A percentile compares a stretch with the other conserved stretches of the same genome.
These are phyloP conservation scores for Dendronephthya gigantea DNA, from an alignment of 64 coral and sea anemone genomes.

Conservation along the genomic window DNA sequence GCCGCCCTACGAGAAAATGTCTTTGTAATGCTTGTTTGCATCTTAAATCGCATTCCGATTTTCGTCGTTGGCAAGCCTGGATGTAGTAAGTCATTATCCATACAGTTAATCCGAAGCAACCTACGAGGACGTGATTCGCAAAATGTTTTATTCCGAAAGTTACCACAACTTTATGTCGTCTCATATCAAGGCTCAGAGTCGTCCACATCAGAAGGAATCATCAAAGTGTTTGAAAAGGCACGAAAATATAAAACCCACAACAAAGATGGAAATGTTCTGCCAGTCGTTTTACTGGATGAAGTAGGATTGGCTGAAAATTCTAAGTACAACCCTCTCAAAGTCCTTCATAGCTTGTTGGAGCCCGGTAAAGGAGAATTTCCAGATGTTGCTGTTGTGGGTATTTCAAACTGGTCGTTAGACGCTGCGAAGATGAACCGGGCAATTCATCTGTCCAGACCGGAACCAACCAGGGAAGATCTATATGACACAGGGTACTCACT, in stretches of 20 bases:
- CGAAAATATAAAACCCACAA: conserved; percentile 40
- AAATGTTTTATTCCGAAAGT: conserved; percentile 35
- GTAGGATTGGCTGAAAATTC: conserved; percentile 61
- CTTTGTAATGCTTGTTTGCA: conserved; percentile 61
- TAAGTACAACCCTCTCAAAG: conserved; percentile 56
- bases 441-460: conserved; percentile 52
- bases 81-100: conserved; percentile 59
- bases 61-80: conserved; percentile 67
- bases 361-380: conserved; percentile 37
- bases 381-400: conserved; percentile 58
- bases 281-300: conserved; percentile 58
- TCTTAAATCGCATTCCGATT: conserved; percentile 52
- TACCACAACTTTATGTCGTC: conserved; percentile 55
- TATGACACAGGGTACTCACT: conserved; percentile 50
- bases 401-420: conserved; percentile 64
- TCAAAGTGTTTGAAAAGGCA: conserved; percentile 62
- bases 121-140: conserved; percentile 45
- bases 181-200: conserved; percentile 65
- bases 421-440: conserved; percentile 61
- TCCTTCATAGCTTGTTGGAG: conserved; percentile 47
- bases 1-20: conserved; percentile 61
- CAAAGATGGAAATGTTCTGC: conserved; percentile 38
- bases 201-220: conserved; percentile 54
- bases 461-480: conserved; percentile 50
- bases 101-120: conserved; percentile 61